These are phyloP conservation scores for Eucidaris tribuloides DNA, from an alignment of 35 echinoderm and acorn worm genomes.

Conservation along the genomic window DNA sequence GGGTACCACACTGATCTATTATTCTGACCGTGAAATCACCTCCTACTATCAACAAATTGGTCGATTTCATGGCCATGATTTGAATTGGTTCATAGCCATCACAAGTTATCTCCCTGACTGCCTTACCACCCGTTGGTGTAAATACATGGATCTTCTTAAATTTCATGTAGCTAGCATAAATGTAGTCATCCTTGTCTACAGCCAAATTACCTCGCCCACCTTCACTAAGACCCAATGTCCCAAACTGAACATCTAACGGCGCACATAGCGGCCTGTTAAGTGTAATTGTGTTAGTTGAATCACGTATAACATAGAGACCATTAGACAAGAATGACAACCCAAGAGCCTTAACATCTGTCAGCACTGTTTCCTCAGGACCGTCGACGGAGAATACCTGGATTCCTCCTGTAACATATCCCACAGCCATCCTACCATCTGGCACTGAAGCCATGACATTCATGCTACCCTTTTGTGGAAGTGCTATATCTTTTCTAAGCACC, in stretches of 20 bases:
- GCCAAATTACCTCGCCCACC: background rate
- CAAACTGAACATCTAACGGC: background rate
- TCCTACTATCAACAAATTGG: too few species aligned
- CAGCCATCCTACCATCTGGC: background rate
- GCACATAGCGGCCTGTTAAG: background rate
- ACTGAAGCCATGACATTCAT: background rate
- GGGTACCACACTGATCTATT: too few species aligned
- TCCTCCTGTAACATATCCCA: background rate
- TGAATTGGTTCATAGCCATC: background rate
- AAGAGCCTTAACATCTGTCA: background rate
- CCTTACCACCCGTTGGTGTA: background rate
- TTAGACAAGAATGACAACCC: background rate
- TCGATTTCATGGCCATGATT: background rate
- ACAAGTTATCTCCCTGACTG: conserved; percentile 1
- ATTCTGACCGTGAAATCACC: too few species aligned
- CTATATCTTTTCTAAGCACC: background rate
- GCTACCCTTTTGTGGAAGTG: background rate
- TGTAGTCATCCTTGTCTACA: background rate
- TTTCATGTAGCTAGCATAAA: background rate
- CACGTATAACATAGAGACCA: background rate
- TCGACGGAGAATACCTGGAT: background rate
- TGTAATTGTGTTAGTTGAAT: background rate
- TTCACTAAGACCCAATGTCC: background rate
- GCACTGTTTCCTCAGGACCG: background rate
- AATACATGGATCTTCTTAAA: conserved; percentile 10